A percentile compares a stretch with the other conserved stretches of the same genome.
Conservation (phyloP, 1,140 invertebrate species). For the Glomeris maerens region DNA sequence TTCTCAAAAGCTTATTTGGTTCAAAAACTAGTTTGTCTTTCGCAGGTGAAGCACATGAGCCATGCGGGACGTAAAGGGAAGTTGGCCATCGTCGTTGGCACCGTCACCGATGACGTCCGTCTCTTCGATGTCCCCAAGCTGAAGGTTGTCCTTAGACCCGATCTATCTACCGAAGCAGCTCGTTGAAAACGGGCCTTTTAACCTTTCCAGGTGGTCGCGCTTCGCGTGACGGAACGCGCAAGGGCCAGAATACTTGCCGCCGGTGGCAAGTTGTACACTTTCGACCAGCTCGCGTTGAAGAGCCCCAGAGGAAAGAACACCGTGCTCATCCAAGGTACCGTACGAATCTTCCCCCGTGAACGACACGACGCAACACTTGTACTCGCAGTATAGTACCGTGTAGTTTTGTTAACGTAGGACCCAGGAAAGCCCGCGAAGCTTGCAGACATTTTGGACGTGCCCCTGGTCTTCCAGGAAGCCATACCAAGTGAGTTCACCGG, state of each 20-base stretch:
- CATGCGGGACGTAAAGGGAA: conserved; percentile 69
- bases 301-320: conserved; percentile 88
- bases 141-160: conserved; percentile 45
- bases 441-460: conserved; percentile 92
- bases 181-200: conserved; percentile 7
- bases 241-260: conserved; percentile 88
- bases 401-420: conserved; percentile 32
- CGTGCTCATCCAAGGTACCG: conserved; percentile 74
- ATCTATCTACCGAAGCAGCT: too few relatives aligned
- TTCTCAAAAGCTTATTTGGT: too few relatives aligned
- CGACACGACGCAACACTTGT: background rate
- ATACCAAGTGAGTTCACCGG: conserved; percentile 70
- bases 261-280: conserved; percentile 91
- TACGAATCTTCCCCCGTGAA: background rate
- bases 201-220: conserved; percentile 60
- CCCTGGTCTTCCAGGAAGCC: conserved; percentile 91
- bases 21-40: too few relatives aligned
- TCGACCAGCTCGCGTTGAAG: conserved; percentile 89
- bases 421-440: conserved; percentile 80
- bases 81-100: conserved; percentile 86
- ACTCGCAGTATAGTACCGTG: background rate
- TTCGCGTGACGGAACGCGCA: conserved; percentile 82
- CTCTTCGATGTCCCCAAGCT: conserved; percentile 83
- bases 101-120: conserved; percentile 89
- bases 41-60: conserved; percentile 57